Base-by-base conservation (phyloP, 2,888 invertebrate species). In the Platycnemis pennipes region DNA sequence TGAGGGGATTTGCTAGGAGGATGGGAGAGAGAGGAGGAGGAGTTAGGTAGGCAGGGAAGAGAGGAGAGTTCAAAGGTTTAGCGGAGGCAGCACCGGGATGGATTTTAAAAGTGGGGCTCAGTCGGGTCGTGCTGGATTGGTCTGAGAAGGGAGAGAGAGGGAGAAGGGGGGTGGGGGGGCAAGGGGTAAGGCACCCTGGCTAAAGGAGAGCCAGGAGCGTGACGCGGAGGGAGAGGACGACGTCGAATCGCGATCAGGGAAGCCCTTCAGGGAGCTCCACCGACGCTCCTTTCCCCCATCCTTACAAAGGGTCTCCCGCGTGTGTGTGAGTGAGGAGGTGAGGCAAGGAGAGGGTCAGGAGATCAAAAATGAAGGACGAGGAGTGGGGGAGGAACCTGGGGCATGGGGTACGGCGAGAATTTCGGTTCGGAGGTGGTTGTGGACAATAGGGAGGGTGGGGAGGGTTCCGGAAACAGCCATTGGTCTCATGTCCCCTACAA, bases 191-290 rank as follows among this genome's bases (percentile, higher is more conserved):
- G 16, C 42, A 11, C 42, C 8, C 3, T 26, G 22, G 44, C 7
- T 44, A 2, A 8, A 46, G 46, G 45, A 22, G 87, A 87, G 86
- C 7, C 42, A 16, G 16, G 46, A 7, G n/a, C 45, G 42, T 45
- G 37, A 37, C 77, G 77, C 37, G 77, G 37, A 31, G 77, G 31
- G 26, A n/a, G 77, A 26, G 77, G 31, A 77, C 77, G 77, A 77
- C 37, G 77, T 77, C 77, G 77, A 77, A 77, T 77, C 77, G 77
- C 77, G 77, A 77, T 77, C 77, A 77, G 77, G 37, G 77, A 77
- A 77, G 77, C 77, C 77, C 77, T 37, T 77, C 77, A 37, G 22
- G 37, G 77, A 77, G 63, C 49, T n/a, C n/a, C n/a, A n/a, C n/a
- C n/a, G n/a, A n/a, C n/a, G n/a, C n/a, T 37, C 77, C 77, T 77